These are phyloP conservation scores for Pycnonotus jocosus DNA, from an alignment of 2,113 vertebrate species.

Conservation along the genomic window DNA sequence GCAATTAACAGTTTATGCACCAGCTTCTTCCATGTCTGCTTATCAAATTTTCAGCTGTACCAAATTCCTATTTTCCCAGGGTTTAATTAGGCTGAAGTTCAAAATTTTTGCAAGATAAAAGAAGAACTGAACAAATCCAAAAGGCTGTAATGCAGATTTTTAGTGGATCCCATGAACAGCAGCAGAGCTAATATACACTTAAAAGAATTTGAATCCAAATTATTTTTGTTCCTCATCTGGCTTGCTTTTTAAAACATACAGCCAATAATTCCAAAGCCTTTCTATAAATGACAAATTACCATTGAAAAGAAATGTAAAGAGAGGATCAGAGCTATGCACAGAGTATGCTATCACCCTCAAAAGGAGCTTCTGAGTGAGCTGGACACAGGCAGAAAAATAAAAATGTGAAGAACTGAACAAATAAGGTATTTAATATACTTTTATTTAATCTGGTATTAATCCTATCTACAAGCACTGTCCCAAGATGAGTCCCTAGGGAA, in stretches of 20 bases:
- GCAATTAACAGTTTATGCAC: not conserved
- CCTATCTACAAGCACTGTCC: not conserved
- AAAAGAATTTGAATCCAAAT: not conserved
- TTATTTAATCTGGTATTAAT: not conserved
- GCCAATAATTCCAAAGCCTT: not conserved
- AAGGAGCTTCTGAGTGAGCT: not conserved
- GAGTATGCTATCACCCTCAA: not conserved
- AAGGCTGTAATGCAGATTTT: not conserved
- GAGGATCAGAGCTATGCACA: not conserved
- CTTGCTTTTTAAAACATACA: not conserved
- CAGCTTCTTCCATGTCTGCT: not conserved
- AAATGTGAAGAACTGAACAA: not conserved
- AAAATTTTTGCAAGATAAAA: not conserved
- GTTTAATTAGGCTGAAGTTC: not conserved
- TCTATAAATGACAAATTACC: not conserved
- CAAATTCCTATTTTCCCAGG: not conserved
- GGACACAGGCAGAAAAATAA: not conserved
- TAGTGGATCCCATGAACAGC: not conserved
- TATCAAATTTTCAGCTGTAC: not conserved
- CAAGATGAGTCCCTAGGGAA: not conserved
- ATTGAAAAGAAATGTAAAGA: slow-evolving; percentile 3
- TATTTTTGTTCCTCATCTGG: not conserved
- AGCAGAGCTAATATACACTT: not conserved
- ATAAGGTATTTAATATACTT: not conserved
- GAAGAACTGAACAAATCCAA: not conserved